Evolutionary conservation across 2,113 vertebrate species (phyloP).

Genomic region (Xenopus tropicalis): DNA sequence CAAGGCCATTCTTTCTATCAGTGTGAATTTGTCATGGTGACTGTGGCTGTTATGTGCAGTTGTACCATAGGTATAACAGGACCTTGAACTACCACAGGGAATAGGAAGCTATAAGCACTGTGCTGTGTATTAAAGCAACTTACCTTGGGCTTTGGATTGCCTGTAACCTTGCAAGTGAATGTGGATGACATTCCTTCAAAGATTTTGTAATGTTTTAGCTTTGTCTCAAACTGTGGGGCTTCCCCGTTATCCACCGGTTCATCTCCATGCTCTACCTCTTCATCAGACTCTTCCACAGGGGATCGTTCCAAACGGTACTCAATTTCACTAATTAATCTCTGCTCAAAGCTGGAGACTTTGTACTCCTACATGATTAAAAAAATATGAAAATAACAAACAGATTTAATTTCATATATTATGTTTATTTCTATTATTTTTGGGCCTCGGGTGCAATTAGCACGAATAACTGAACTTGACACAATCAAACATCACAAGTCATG

Average conservation of each 20-base stretch:
- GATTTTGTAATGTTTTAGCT: constrained; percentile 92
- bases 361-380: constrained; percentile 75
- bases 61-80: no score
- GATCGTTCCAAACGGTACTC: constrained; percentile 94
- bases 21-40: no score
- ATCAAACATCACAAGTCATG: constrained; percentile 1
- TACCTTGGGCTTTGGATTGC: constrained; percentile 93
- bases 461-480: not conserved
- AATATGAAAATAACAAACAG: not conserved
- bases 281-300: constrained; percentile 88
- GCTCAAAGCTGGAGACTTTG: constrained; percentile 97
- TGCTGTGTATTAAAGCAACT: not conserved
- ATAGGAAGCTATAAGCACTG: no score
- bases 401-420: not conserved
- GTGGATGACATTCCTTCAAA: constrained; percentile 95
- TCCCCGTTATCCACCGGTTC: constrained; percentile 53
- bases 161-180: constrained; percentile 85
- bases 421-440: not conserved
- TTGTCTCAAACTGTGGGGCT: constrained; percentile 79
- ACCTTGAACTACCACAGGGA: no score
- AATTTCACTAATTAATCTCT: constrained; percentile 95
- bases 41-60: no score
- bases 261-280: constrained; percentile 78
- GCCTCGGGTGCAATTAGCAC: not conserved
- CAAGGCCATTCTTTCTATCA: no score